Evolutionary conservation across 2,888 invertebrate genomes (phyloP).

Genomic region (Drosophila affinis): DNA sequence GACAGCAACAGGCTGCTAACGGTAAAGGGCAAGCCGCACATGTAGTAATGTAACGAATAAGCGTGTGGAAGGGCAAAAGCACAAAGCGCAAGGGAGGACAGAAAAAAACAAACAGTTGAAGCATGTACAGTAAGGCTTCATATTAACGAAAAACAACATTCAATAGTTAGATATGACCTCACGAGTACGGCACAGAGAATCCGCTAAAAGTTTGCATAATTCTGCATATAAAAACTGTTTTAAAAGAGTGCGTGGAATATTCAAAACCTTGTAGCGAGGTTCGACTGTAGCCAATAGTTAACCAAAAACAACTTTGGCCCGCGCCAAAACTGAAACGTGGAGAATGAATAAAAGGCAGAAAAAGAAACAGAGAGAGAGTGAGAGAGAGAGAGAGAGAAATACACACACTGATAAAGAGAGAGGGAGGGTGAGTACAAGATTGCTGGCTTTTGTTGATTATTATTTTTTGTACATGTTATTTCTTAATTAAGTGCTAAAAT

Average conservation of each 20-base stretch:
- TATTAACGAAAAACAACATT: background rate
- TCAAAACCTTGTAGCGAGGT: conserved; percentile 13
- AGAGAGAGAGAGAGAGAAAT: conserved; percentile 2
- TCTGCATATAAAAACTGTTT: background rate
- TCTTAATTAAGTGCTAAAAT: conserved; percentile 68
- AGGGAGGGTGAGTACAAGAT: conserved; percentile 6
- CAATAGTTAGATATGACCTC: background rate
- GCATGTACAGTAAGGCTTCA: background rate
- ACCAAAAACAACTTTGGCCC: conserved; percentile 1
- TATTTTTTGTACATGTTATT: conserved; percentile 48
- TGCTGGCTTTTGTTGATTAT: conserved; percentile 28
- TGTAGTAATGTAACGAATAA: conserved; percentile 16
- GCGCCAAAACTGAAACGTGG: conserved; percentile 4
- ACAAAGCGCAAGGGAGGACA: background rate
- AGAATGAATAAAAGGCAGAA: conserved; percentile 3
- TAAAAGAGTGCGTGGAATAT: background rate
- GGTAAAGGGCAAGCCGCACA: conserved; percentile 62
- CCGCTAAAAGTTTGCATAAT: background rate
- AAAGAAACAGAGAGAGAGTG: conserved; percentile 13
- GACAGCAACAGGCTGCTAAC: conserved; percentile 57
- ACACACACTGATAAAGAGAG: conserved; percentile 12
- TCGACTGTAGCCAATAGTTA: conserved; percentile 22
- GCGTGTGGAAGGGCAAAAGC: conserved; percentile 18
- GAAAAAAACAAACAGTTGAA: conserved; percentile 8
- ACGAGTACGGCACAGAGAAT: background rate